These are phyloP conservation scores for Homalodisca vitripennis DNA, from an alignment of 1,140 invertebrate genomes.

Conservation along the genomic window DNA sequence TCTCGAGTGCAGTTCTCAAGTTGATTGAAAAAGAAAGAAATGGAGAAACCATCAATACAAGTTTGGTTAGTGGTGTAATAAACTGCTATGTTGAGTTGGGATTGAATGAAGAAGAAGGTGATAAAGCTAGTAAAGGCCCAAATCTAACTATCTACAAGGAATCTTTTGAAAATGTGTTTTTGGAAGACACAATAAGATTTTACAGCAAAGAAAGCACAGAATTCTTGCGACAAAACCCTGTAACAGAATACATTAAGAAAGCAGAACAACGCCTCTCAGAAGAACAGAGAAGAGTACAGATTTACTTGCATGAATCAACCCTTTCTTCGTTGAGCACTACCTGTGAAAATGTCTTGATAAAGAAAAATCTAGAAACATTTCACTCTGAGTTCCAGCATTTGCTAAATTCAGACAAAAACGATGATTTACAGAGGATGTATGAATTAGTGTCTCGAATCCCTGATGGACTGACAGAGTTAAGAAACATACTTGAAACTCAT, in stretches of 20 bases:
- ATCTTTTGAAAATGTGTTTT: constrained; percentile 92
- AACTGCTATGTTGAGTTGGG: constrained; percentile 69
- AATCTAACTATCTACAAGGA: constrained; percentile 94
- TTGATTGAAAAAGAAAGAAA: constrained; percentile 94
- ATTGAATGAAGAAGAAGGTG: constrained; percentile 87
- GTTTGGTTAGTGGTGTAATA: constrained; percentile 90
- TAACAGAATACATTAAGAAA: constrained; percentile 99
- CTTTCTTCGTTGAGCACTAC: constrained; percentile 78
- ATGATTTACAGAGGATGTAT: constrained; percentile 95
- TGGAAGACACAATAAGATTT: constrained; percentile 94
- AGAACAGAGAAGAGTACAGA: constrained; percentile 88
- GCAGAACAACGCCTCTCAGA: constrained; percentile 90
- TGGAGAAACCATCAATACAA: constrained; percentile 95
- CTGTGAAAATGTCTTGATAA: constrained; percentile 95
- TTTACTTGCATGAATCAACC: constrained; percentile 95
- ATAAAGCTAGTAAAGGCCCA: constrained; percentile 73
- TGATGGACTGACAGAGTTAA: constrained; percentile 88
- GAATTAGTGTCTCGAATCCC: constrained; percentile 89
- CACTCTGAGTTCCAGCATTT: constrained; percentile 97
- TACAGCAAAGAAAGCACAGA: constrained; percentile 93
- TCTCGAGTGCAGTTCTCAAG: constrained; percentile 95
- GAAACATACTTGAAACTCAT: constrained; percentile 87
- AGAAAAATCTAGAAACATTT: constrained; percentile 96
- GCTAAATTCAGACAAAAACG: constrained; percentile 91
- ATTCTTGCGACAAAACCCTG: constrained; percentile 93